Percentiles rank a stretch among this genome's conserved stretches.
phyloP scores from a whole-genome alignment of 2,888 invertebrate species.

The Amiota mariae region DNA sequence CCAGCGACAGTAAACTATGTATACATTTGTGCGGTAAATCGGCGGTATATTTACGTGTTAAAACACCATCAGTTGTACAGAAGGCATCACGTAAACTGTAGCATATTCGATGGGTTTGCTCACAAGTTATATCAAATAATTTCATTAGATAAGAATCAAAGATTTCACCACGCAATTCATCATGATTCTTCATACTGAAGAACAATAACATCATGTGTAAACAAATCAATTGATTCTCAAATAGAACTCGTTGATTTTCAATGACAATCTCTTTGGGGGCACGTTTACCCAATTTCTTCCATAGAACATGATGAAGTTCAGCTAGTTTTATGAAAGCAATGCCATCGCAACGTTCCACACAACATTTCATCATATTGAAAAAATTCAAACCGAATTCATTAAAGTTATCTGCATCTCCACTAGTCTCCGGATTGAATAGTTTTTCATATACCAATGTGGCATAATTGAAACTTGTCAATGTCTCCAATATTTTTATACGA shows the following conservation, averaged over 20 bases:
- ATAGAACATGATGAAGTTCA: conserved; percentile 72
- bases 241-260: conserved; percentile 70
- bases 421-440: conserved; percentile 54
- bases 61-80: conserved; percentile 48
- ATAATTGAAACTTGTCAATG: conserved; percentile 65
- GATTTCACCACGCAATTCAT: conserved; percentile 62
- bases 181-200: conserved; percentile 70
- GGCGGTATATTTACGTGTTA: conserved; percentile 52
- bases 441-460: conserved; percentile 69
- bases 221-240: conserved; percentile 78
- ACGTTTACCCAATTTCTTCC: conserved; percentile 71
- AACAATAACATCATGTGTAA: conserved; percentile 80
- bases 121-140: conserved; percentile 78
- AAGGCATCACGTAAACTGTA: conserved; percentile 76
- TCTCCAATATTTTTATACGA: conserved; percentile 62
- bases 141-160: conserved; percentile 78
- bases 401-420: conserved; percentile 62
- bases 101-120: conserved; percentile 78
- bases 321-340: conserved; percentile 70
- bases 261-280: conserved; percentile 70
- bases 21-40: conserved; percentile 71
- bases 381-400: conserved; percentile 69
- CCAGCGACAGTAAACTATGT: conserved; percentile 71
- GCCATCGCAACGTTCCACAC: conserved; percentile 66
- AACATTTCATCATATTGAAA: conserved; percentile 72